A percentile compares a stretch with the other conserved stretches of the same genome.
Evolutionary conservation across 2,888 invertebrate species (phyloP).

Genomic region (Aradus depressus): DNA sequence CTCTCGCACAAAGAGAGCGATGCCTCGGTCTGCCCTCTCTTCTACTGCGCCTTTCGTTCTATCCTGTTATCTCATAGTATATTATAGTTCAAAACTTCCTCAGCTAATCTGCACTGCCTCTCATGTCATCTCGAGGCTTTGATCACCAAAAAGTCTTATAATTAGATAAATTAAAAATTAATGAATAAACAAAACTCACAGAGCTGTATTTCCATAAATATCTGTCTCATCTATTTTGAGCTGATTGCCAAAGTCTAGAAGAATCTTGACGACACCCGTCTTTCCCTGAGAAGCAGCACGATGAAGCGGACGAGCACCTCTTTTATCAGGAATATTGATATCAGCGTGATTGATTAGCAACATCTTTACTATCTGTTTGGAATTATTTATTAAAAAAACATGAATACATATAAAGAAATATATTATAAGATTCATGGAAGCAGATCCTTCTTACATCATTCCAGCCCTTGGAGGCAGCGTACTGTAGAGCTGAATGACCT

Average conservation of each 20-base stretch:
- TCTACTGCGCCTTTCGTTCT: too few species aligned
- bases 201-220: slow-evolving; percentile 59
- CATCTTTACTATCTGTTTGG: slow-evolving; percentile 56
- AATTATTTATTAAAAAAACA: too few species aligned
- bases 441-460: slow-evolving; percentile 43
- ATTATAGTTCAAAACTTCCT: too few species aligned
- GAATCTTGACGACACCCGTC: slow-evolving; percentile 51
- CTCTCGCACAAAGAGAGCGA: too few species aligned
- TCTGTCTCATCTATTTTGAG: slow-evolving; percentile 47
- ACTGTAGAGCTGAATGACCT: slow-evolving; percentile 71
- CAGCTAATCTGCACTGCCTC: too few species aligned
- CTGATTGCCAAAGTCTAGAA: slow-evolving; percentile 46
- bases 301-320: slow-evolving; percentile 64
- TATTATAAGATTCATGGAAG: background rate
- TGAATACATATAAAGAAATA: background rate
- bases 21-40: too few species aligned
- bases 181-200: slow-evolving; percentile 43
- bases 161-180: background rate
- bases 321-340: slow-evolving; percentile 53
- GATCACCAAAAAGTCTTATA: too few species aligned
- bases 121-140: too few species aligned
- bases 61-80: too few species aligned
- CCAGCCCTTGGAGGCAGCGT: slow-evolving; percentile 77
- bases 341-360: slow-evolving; percentile 56
- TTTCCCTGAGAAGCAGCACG: slow-evolving; percentile 69